Evolutionary conservation across 1,140 invertebrate species (phyloP).

Genomic region (Ostrea edulis): DNA sequence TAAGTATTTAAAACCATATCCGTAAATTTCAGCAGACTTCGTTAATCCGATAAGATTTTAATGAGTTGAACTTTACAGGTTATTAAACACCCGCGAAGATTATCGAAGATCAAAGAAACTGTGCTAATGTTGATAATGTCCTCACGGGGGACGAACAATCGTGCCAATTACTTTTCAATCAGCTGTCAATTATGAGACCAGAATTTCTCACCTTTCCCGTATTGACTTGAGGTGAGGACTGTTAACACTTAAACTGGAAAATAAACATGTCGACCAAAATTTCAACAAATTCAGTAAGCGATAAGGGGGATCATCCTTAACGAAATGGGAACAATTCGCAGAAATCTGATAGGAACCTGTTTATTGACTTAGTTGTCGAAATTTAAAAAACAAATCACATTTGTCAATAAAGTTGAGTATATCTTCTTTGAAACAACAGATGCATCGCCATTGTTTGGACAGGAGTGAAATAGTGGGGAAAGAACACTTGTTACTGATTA

Average conservation of each 20-base stretch:
- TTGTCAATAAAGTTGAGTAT: conserved; percentile 30
- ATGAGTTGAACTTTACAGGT: conserved; percentile 5
- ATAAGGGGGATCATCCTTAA: conserved; percentile 6
- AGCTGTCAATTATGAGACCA: not conserved
- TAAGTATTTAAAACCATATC: not conserved
- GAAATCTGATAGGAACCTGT: conserved; percentile 22
- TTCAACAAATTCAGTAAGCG: not conserved
- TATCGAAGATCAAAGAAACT: conserved; percentile 9
- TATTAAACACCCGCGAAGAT: not conserved
- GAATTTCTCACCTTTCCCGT: conserved; percentile 22
- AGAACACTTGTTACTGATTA: no score
- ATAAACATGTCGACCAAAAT: not conserved
- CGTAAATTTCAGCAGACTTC: not conserved
- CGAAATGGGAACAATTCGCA: not conserved
- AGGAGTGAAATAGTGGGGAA: not conserved
- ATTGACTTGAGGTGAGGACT: not conserved
- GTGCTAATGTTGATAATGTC: conserved; percentile 8
- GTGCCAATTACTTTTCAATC: conserved; percentile 16
- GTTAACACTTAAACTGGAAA: not conserved
- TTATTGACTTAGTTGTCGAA: conserved; percentile 21
- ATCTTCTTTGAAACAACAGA: not conserved
- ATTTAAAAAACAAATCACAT: conserved; percentile 22
- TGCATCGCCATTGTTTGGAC: not conserved
- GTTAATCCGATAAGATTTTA: conserved; percentile 23
- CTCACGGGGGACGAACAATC: not conserved